Conservation (phyloP, 2,113 vertebrate genomes). For the Excalfactoria chinensis region DNA sequence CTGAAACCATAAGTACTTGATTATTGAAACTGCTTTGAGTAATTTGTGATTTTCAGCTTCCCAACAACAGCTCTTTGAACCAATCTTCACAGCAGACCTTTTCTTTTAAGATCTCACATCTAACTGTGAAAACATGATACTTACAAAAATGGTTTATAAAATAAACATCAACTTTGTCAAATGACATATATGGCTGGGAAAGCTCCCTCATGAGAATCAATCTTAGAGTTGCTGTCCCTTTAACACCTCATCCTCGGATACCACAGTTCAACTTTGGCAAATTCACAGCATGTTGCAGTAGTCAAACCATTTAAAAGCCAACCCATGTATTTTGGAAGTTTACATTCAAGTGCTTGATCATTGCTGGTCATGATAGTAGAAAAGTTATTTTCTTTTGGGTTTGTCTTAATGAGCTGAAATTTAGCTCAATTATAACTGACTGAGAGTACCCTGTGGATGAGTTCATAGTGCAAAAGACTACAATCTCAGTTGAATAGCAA, state of each 20-base stretch:
- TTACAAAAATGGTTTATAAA: not conserved
- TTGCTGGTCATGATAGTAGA: not conserved
- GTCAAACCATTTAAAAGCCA: not conserved
- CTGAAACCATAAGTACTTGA: not conserved
- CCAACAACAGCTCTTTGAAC: not conserved
- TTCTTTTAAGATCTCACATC: accelerated
- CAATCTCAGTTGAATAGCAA: not conserved
- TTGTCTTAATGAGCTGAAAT: not conserved
- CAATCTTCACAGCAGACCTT: not conserved
- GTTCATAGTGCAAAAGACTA: not conserved
- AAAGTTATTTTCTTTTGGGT: not conserved
- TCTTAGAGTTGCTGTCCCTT: not conserved
- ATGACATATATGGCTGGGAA: not conserved
- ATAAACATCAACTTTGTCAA: not conserved
- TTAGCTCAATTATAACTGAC: not conserved
- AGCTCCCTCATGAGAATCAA: not conserved
- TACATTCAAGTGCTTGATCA: not conserved
- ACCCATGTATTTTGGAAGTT: not conserved
- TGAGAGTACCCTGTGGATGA: not conserved
- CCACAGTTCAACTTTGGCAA: not conserved
- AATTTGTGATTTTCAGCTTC: not conserved
- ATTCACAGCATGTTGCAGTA: not conserved
- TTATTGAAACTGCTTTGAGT: not conserved
- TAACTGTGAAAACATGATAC: not conserved
- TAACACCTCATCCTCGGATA: not conserved